Evolutionary conservation across 2,113 vertebrate genomes (phyloP).

Genomic region (Seriola aureovittata): DNA sequence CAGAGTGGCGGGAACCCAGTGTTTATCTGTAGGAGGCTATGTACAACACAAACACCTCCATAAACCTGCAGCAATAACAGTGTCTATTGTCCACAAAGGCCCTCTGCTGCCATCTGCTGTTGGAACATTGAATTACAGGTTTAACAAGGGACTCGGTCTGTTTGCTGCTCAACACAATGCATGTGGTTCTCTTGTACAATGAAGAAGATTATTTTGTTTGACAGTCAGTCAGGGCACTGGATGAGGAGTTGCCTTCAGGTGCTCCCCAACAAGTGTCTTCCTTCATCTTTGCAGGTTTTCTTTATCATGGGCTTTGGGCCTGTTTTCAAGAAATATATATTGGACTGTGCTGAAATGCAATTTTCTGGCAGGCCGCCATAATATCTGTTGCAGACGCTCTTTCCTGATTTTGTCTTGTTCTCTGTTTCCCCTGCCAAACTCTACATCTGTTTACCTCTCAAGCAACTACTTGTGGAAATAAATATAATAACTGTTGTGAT

Average conservation of each 20-base stretch:
- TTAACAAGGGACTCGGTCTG: background rate
- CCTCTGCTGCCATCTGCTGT: conserved; percentile 62
- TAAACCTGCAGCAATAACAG: background rate
- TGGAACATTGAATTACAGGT: background rate
- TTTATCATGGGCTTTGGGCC: background rate
- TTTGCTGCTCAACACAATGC: background rate
- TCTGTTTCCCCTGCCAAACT: too few relatives aligned
- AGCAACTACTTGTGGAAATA: too few relatives aligned
- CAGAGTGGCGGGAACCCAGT: fast-evolving
- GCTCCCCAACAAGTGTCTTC: background rate
- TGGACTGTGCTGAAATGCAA: background rate
- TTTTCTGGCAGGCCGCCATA: background rate
- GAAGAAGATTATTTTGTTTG: too few relatives aligned
- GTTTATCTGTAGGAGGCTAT: background rate
- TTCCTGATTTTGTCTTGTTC: too few relatives aligned
- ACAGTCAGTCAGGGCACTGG: background rate
- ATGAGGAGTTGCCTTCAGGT: background rate
- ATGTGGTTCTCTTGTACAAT: background rate
- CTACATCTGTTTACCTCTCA: too few relatives aligned
- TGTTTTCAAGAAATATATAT: background rate
- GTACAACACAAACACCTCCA: background rate
- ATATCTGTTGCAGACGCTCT: background rate
- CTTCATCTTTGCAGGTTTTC: background rate
- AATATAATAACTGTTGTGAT: too few relatives aligned
- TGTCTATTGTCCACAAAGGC: background rate